Evolutionary conservation across 23 tunicate species (phyloP).

Genomic region (Oikopleura dioica): DNA sequence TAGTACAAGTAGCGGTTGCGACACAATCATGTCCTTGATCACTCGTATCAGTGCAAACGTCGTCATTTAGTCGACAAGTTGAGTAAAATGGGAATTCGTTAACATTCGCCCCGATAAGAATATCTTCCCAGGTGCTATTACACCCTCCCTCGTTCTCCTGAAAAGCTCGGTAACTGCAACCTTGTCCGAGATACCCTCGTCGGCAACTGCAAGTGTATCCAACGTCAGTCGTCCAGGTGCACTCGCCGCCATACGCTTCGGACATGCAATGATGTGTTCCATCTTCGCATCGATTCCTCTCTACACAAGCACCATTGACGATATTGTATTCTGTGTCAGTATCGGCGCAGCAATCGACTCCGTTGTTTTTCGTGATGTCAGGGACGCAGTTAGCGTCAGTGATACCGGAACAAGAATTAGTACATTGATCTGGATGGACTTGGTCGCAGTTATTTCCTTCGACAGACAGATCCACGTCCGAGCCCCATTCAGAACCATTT

Average conservation of each 20-base stretch:
- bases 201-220: constrained; percentile 11
- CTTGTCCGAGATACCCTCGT: neutral
- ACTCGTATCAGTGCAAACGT: neutral
- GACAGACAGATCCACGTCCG: neutral
- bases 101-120: neutral
- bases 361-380: neutral
- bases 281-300: neutral
- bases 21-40: neutral
- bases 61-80: neutral
- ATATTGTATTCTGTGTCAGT: neutral
- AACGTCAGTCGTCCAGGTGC: constrained; percentile 7
- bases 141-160: neutral
- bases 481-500: neutral
- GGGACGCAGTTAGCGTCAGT: neutral
- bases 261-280: neutral
- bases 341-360: neutral
- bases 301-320: neutral
- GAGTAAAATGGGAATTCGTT: neutral
- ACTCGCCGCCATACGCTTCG: neutral
- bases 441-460: neutral
- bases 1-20: neutral
- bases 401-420: neutral
- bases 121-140: neutral
- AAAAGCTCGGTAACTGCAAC: constrained; percentile 1
- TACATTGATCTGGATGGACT: neutral